A percentile compares a stretch with the other conserved stretches of the same genome.
Evolutionary conservation across 2,888 invertebrate genomes (phyloP).

Genomic region (Cecidostiba fungosa): DNA sequence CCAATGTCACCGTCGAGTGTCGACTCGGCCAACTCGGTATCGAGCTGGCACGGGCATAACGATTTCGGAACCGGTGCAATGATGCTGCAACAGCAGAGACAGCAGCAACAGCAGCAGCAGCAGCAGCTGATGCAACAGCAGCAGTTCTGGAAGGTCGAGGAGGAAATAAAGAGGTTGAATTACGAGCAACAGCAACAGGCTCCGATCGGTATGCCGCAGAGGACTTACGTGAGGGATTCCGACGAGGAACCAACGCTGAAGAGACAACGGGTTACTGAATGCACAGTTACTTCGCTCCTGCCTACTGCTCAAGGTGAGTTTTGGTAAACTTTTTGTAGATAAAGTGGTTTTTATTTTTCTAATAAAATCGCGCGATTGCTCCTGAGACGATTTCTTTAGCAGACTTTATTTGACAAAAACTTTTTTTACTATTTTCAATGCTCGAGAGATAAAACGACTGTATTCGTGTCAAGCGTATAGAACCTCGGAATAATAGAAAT

Average conservation of each 20-base stretch:
- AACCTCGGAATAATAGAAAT: background rate
- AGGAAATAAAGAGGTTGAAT: background rate
- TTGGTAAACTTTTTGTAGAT: background rate
- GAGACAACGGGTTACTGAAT: background rate
- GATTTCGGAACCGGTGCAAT: background rate
- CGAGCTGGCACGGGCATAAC: conserved; percentile 50
- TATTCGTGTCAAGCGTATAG: background rate
- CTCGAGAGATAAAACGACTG: background rate
- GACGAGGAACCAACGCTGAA: conserved; percentile 21
- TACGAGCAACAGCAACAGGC: conserved; percentile 12
- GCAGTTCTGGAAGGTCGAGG: conserved; percentile 35
- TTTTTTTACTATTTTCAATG: too few relatives aligned
- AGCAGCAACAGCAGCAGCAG: background rate
- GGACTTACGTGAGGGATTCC: background rate
- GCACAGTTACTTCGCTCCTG: background rate
- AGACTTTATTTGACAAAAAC: too few relatives aligned
- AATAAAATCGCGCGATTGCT: too few relatives aligned
- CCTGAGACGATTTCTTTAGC: too few relatives aligned
- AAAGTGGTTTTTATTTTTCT: too few relatives aligned
- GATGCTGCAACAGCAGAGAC: background rate
- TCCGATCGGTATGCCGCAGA: background rate
- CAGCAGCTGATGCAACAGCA: conserved; percentile 10
- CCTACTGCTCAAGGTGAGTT: background rate
- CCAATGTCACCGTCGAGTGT: conserved; percentile 63
- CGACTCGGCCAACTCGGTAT: conserved; percentile 58